Evolutionary conservation across 2,888 invertebrate species (phyloP).

Genomic region (Hipparchia semele): DNA sequence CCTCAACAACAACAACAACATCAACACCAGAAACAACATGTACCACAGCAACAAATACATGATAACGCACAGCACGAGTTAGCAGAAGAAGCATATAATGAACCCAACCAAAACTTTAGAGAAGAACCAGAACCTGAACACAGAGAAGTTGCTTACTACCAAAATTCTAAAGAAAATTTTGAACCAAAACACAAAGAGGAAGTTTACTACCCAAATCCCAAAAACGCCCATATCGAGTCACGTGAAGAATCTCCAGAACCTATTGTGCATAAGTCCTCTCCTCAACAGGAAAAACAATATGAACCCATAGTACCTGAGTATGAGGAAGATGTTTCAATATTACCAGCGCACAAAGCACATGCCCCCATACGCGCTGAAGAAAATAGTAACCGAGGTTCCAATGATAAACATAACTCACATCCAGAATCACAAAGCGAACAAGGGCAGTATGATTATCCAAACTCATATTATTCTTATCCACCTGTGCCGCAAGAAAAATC

Average conservation of each 20-base stretch:
- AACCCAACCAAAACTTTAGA: constrained; percentile 37
- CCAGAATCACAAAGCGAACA: constrained; percentile 41
- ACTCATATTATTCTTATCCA: constrained; percentile 43
- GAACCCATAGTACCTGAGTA: constrained; percentile 58
- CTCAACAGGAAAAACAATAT: constrained; percentile 46
- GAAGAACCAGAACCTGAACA: constrained; percentile 43
- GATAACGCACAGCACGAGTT: constrained; percentile 28
- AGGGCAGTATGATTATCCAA: constrained; percentile 41
- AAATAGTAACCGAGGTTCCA: constrained; percentile 53
- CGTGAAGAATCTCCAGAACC: constrained; percentile 17
- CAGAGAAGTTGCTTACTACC: constrained; percentile 40
- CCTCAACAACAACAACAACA: constrained; percentile 4
- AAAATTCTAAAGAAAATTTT: constrained; percentile 34
- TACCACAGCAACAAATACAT: constrained; percentile 16
- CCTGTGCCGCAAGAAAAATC: constrained; percentile 64
- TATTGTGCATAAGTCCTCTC: constrained; percentile 14
- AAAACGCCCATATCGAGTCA: constrained; percentile 2
- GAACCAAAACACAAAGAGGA: constrained; percentile 11
- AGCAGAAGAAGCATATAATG: constrained; percentile 41
- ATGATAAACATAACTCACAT: constrained; percentile 38
- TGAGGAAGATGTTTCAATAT: constrained; percentile 61
- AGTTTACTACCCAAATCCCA: constrained; percentile 11
- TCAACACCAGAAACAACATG: constrained; percentile 9
- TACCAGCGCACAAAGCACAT: constrained; percentile 51
- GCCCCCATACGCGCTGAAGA: constrained; percentile 62